Evolutionary conservation across 1,140 invertebrate genomes (phyloP), one percentile per base, ranked within the genome.

Genomic region (Platyscapa corneri): DNA sequence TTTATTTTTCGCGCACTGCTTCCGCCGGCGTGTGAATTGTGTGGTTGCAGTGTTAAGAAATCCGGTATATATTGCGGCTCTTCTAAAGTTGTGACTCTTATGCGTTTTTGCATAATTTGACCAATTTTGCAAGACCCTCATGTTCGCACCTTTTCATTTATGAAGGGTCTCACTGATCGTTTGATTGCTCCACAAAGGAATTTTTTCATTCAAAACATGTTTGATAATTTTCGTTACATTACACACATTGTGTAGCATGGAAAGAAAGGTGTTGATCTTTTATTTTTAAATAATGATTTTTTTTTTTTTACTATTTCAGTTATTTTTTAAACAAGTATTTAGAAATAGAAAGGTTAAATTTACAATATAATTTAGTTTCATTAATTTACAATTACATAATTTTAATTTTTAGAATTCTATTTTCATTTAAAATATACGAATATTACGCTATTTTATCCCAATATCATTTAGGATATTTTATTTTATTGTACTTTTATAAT

Each of bases 91-190:
- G 23, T 76, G 75, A 67, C 42, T 74, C 23, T n/a, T 78, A 23
- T 70, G 42, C 10, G 14, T 39, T 84, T 84, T 79, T 84, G 76
- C 83, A 84, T 84, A 84, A 84, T 78, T 84, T 84, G 30, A 60
- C 53, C 74, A 84, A 77, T 78, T 78, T 78, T 70, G 39, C 46
- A 78, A 78, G 12, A 74, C n/a, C 20, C 70, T n/a, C 37, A 42
- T 74, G 39, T 37, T 8, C 3, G 6, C 30, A 39, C 30, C 7
- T 23, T 18, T 42, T 42, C 70, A 12, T n/a, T 42, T 39, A 72
- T 37, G 16, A 7, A 5, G 2, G 27, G 42, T 74, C 37, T 74
- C 37, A 74, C 70, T 42, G 70, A 74, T 74, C 23, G 42, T 42
- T 74, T 74, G 37, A 74, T 74, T 74, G 37, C 42, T 74, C 70